These are phyloP conservation scores for Galaxias olidus DNA, from an alignment of 2,797 vertebrate genomes.

Conservation along the genomic window DNA sequence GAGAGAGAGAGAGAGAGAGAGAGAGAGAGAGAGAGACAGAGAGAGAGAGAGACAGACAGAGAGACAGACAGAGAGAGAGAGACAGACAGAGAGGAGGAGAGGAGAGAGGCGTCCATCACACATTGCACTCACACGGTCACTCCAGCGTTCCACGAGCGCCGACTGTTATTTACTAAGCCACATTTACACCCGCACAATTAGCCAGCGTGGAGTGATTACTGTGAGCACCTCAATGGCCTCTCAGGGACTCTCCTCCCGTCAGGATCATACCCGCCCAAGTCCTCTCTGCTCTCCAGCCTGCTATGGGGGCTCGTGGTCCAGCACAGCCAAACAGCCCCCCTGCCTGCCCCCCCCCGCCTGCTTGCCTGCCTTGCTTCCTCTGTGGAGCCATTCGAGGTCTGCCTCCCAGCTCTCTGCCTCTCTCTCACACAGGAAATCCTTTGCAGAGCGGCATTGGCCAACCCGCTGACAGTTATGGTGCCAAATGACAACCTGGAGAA, in stretches of 20 bases:
- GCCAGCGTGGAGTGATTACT: constrained; percentile 49
- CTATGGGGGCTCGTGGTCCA: constrained; percentile 30
- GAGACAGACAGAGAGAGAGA: constrained; percentile 9
- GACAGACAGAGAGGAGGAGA: constrained; percentile 9
- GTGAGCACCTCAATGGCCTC: constrained; percentile 46
- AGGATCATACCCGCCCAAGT: constrained; percentile 22
- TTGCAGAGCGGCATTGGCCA: constrained; percentile 50
- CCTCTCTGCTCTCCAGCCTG: constrained; percentile 21
- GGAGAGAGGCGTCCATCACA: constrained; percentile 21
- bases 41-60: not conserved
- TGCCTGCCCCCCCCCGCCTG: constrained; percentile 3
- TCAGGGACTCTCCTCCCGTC: constrained; percentile 32
- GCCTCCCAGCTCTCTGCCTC: constrained; percentile 19
- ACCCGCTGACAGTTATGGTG: constrained; percentile 24
- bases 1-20: constrained; percentile 1
- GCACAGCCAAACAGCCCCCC: not conserved
- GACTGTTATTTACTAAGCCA: not conserved
- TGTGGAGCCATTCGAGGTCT: constrained; percentile 28
- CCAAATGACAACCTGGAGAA: constrained; percentile 34
- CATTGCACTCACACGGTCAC: not conserved
- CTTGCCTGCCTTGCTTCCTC: constrained; percentile 11
- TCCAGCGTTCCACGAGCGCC: not conserved
- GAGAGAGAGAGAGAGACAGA: not conserved
- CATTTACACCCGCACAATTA: constrained; percentile 18
- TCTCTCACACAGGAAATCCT: constrained; percentile 27